phyloP scores from a whole-genome alignment of 2,888 invertebrate species.

The Drosophila stalkeri region DNA sequence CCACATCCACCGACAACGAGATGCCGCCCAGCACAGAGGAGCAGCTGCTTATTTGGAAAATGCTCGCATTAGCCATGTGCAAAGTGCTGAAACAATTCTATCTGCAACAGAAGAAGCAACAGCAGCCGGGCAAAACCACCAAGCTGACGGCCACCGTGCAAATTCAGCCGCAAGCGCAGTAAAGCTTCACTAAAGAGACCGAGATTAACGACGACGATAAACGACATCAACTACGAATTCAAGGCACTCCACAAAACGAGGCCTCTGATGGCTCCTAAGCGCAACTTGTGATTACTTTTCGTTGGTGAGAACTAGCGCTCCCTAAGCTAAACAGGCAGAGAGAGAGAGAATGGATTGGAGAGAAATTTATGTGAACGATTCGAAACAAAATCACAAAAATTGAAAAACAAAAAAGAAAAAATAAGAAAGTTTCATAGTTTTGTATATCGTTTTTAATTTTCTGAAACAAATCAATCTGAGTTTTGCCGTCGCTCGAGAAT shows the following conservation, averaged over 20 bases:
- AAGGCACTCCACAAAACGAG: slow-evolving; percentile 20
- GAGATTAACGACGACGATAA: background rate
- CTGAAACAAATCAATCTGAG: slow-evolving; percentile 16
- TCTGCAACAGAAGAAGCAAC: slow-evolving; percentile 65
- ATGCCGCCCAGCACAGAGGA: slow-evolving; percentile 62
- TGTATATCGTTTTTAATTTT: slow-evolving; percentile 16
- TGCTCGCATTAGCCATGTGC: slow-evolving; percentile 82
- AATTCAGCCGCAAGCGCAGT: slow-evolving; percentile 76
- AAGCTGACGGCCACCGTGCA: slow-evolving; percentile 77
- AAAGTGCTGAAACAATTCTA: slow-evolving; percentile 83
- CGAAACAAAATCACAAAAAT: slow-evolving; percentile 64
- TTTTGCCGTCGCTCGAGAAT: slow-evolving; percentile 57
- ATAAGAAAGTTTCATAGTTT: slow-evolving; percentile 12
- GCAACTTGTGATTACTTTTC: slow-evolving; percentile 78
- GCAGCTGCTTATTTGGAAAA: slow-evolving; percentile 81
- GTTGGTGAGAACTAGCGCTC: slow-evolving; percentile 79
- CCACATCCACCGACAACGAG: slow-evolving; percentile 17
- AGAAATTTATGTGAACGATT: slow-evolving; percentile 60
- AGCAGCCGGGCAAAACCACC: slow-evolving; percentile 53
- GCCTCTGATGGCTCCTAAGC: slow-evolving; percentile 67
- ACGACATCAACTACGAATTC: slow-evolving; percentile 37
- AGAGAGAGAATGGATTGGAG: slow-evolving; percentile 20
- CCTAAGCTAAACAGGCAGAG: slow-evolving; percentile 19
- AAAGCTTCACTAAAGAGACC: slow-evolving; percentile 38
- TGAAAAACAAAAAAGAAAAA: background rate